Evolutionary conservation across 2,888 invertebrate species (phyloP).

Genomic region (Drosophila subquinaria): DNA sequence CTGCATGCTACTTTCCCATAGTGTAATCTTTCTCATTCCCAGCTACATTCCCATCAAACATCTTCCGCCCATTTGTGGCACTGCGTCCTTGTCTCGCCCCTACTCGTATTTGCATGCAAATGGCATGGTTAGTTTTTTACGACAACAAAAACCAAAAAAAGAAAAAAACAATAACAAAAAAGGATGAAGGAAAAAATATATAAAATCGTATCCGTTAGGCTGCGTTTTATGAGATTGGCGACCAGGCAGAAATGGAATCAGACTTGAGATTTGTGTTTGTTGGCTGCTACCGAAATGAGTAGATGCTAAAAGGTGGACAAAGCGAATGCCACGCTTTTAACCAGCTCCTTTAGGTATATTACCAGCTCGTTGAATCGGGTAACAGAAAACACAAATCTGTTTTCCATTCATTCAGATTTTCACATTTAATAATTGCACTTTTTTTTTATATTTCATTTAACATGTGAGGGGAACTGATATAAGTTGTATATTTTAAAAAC

Average conservation of each 20-base stretch:
- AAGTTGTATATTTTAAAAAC: too few relatives aligned
- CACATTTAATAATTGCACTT: too few relatives aligned
- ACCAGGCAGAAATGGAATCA: conserved; percentile 40
- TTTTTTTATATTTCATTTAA: too few relatives aligned
- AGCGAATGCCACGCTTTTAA: conserved; percentile 5
- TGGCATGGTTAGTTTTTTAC: conserved; percentile 54
- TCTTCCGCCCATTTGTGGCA: conserved; percentile 22
- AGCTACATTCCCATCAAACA: conserved; percentile 7
- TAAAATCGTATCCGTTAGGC: conserved; percentile 40
- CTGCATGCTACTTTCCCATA: too few relatives aligned
- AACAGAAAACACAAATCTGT: conserved; percentile 1
- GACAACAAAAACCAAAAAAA: conserved; percentile 8
- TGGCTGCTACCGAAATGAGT: conserved; percentile 3
- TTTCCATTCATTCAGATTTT: not conserved
- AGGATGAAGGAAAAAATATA: not conserved
- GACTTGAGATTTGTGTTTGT: conserved; percentile 43
- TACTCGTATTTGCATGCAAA: conserved; percentile 58
- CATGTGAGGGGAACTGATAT: too few relatives aligned
- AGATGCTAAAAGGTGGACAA: conserved; percentile 9
- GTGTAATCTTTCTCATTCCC: conserved; percentile 1
- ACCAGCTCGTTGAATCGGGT: not conserved
- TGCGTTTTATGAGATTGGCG: conserved; percentile 54
- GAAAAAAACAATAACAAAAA: not conserved
- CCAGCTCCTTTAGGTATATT: conserved; percentile 16
- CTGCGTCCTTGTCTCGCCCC: conserved; percentile 48